phyloP scores from a whole-genome alignment of 2,797 vertebrate genomes.

The Peromyscus melanophrys region DNA sequence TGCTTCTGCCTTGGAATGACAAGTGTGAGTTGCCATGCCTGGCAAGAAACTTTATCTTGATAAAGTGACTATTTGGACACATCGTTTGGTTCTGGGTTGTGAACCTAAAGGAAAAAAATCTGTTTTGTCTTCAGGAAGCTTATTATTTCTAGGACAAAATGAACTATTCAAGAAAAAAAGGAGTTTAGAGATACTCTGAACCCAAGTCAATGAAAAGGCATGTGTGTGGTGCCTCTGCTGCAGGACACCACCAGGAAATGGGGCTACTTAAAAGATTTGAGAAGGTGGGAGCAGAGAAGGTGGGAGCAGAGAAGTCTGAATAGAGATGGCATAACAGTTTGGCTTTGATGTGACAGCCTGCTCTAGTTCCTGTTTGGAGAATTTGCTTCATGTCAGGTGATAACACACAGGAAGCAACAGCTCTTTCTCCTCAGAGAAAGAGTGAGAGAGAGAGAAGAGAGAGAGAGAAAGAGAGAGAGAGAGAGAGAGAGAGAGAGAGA shows the following conservation, averaged over 20 bases:
- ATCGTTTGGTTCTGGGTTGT: background rate
- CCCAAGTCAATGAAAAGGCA: background rate
- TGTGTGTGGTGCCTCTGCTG: background rate
- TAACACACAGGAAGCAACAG: background rate
- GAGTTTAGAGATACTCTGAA: background rate
- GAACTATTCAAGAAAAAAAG: background rate
- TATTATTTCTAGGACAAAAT: background rate
- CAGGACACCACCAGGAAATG: background rate
- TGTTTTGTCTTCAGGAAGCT: slow-evolving; percentile 6
- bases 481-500: background rate
- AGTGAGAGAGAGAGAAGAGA: background rate
- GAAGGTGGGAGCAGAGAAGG: fast-evolving
- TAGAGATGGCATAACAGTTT: background rate
- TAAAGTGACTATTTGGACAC: background rate
- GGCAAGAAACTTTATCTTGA: background rate
- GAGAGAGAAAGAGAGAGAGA: background rate
- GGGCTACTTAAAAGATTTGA: background rate
- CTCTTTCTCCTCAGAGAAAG: background rate
- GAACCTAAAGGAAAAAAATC: background rate
- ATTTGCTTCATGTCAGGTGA: background rate
- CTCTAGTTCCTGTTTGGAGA: slow-evolving; percentile 5
- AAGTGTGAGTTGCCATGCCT: background rate
- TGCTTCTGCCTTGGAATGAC: background rate
- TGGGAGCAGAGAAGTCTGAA: background rate
- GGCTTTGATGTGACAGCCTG: background rate